Percentiles rank a stretch among this genome's conserved stretches.
phyloP scores from a whole-genome alignment of 1,140 invertebrate genomes.

The Bombyx mori region ASM3026992v2 NC_085108.1:4414001-4414500 shows the following conservation, averaged over 20 bases:
- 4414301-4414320: constrained; percentile 75
- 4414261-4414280: constrained; percentile 80
- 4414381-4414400: constrained; percentile 11
- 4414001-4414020: too few species aligned
- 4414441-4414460: constrained; percentile 32
- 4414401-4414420: constrained; percentile 27
- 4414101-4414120: too few species aligned
- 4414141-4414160: too few species aligned
- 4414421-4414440: constrained; percentile 14
- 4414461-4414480: constrained; percentile 18
- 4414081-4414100: too few species aligned
- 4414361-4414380: constrained; percentile 27
- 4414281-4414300: constrained; percentile 86
- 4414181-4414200: too few species aligned
- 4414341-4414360: constrained; percentile 43
- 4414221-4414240: constrained; percentile 18
- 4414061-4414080: too few species aligned
- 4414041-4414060: too few species aligned
- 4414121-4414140: too few species aligned
- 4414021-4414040: too few species aligned
- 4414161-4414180: too few species aligned
- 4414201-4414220: background rate
- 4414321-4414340: constrained; percentile 42
- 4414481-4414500: constrained; percentile 22
- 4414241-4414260: constrained; percentile 58